phyloP scores from a whole-genome alignment of 2,888 invertebrate species.

The Drosophila meridiana region DNA sequence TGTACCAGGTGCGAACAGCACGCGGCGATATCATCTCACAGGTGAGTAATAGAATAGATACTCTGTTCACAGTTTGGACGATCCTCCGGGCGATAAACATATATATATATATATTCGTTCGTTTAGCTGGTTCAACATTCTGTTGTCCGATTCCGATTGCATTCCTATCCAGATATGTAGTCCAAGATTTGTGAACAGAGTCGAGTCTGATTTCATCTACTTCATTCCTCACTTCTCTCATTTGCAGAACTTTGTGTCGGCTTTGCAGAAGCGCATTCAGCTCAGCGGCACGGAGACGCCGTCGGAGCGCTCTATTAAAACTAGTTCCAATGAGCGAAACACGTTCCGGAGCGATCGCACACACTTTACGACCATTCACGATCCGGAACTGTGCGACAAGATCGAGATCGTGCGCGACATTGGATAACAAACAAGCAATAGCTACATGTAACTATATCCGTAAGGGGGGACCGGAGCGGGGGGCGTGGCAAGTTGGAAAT shows the following conservation, averaged over 20 bases:
- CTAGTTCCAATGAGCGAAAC: slow-evolving; percentile 89
- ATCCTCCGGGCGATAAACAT: no score
- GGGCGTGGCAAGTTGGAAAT: slow-evolving; percentile 12
- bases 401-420: slow-evolving; percentile 85
- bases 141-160: neutral
- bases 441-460: slow-evolving; percentile 83
- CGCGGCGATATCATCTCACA: slow-evolving; percentile 96
- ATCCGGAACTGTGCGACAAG: slow-evolving; percentile 87
- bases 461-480: slow-evolving; percentile 54
- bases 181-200: slow-evolving; percentile 29
- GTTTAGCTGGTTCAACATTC: neutral
- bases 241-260: slow-evolving; percentile 91
- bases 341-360: slow-evolving; percentile 91
- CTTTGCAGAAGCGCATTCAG: slow-evolving; percentile 90
- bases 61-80: neutral
- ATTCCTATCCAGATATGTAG: neutral
- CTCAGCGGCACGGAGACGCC: slow-evolving; percentile 86
- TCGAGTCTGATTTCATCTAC: neutral
- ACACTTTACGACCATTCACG: slow-evolving; percentile 89
- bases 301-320: slow-evolving; percentile 86
- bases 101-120: neutral
- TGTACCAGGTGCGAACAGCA: slow-evolving; percentile 95
- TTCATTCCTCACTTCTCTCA: neutral
- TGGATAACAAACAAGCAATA: slow-evolving; percentile 85
- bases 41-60: slow-evolving; percentile 85